Evolutionary conservation across 2,888 invertebrate species (phyloP).

Genomic region (Syrista parreyssii): DNA sequence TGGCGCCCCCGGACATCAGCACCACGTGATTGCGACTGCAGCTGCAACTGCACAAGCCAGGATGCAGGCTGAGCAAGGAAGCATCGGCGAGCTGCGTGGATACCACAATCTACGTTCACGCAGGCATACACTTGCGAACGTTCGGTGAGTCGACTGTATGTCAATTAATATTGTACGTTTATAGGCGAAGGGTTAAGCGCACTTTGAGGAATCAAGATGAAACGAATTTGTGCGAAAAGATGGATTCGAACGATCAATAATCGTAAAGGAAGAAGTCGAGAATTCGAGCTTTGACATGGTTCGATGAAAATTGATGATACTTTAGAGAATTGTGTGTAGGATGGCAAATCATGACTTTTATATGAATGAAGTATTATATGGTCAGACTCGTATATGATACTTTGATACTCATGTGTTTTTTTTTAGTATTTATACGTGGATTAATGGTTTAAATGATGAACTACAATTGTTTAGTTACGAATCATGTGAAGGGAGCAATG

Average conservation of each 20-base stretch:
- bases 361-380: not conserved
- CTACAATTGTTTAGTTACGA: too few relatives aligned
- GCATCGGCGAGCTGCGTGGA: conserved; percentile 89
- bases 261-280: not conserved
- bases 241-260: not conserved
- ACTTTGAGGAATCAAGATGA: not conserved
- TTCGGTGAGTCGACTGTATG: conserved; percentile 78
- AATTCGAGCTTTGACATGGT: not conserved
- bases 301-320: not conserved
- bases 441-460: not conserved
- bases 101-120: conserved; percentile 90
- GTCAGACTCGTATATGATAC: not conserved
- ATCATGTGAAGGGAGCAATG: not conserved
- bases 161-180: not conserved
- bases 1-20: conserved; percentile 58
- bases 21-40: conserved; percentile 63
- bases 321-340: not conserved
- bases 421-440: not conserved
- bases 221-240: not conserved
- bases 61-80: conserved; percentile 94
- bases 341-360: not conserved
- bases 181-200: not conserved
- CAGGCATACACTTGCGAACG: conserved; percentile 90
- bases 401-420: not conserved
- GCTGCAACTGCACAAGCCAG: conserved; percentile 68